A percentile compares a stretch with the other conserved stretches of the same genome.
Evolutionary conservation across 2,888 invertebrate species (phyloP).

Genomic region (Nymphalis c-album): DNA sequence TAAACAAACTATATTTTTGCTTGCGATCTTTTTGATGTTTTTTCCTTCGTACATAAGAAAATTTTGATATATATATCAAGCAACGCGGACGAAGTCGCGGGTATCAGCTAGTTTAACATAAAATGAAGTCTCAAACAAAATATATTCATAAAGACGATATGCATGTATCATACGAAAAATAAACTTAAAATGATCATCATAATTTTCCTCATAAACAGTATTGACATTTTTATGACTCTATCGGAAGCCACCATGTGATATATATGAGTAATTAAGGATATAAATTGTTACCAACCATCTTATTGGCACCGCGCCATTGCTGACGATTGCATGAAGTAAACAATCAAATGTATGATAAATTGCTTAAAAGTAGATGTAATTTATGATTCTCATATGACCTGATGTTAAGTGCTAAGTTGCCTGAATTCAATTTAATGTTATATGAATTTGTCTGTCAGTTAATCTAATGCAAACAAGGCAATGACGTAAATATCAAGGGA

Average conservation of each 20-base stretch:
- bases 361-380: conserved; percentile 12
- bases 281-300: conserved; percentile 43
- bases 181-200: neutral
- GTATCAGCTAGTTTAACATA: no score
- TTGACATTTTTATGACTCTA: conserved; percentile 40
- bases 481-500: no score
- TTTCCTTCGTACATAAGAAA: no score
- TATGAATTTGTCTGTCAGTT: no score
- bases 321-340: conserved; percentile 40
- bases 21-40: no score
- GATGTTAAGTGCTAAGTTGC: neutral
- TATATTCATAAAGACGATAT: neutral
- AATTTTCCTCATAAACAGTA: conserved; percentile 31
- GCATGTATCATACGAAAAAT: neutral
- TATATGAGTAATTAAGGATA: conserved; percentile 43
- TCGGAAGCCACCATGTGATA: conserved; percentile 40
- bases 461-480: no score
- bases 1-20: no score
- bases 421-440: neutral
- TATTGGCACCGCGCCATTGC: conserved; percentile 42
- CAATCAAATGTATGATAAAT: conserved; percentile 37
- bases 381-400: conserved; percentile 17
- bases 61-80: no score
- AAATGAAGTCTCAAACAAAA: neutral
- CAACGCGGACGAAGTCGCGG: no score